Evolutionary conservation across 2,113 vertebrate genomes (phyloP).

Genomic region (Cephalopholis sonnerati): DNA sequence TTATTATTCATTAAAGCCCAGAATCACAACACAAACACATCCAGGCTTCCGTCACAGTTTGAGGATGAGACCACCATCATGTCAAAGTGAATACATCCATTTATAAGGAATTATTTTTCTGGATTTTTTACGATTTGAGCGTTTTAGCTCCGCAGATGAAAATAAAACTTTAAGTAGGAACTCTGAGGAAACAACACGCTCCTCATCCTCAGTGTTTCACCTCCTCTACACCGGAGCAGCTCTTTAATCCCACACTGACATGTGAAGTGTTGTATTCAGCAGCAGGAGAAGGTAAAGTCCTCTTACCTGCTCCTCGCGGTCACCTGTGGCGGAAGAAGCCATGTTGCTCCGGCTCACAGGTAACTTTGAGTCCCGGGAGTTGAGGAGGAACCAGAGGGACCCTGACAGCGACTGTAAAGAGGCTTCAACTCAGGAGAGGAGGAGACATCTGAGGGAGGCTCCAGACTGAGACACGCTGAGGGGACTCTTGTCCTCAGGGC

Average conservation of each 20-base stretch:
- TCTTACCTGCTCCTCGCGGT: conserved; percentile 71
- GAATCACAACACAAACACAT: not conserved
- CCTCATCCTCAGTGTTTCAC: not conserved
- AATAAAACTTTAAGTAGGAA: not conserved
- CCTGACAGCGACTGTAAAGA: not conserved
- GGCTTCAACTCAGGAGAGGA: not conserved
- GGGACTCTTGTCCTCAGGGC: not conserved
- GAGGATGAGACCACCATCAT: not conserved
- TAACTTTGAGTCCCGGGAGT: conserved; percentile 20
- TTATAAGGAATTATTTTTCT: too few relatives aligned
- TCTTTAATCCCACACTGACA: fast-evolving
- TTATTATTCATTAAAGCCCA: too few relatives aligned
- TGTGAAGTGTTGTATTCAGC: not conserved
- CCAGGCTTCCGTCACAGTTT: not conserved
- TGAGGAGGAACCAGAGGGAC: not conserved
- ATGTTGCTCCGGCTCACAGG: conserved; percentile 71
- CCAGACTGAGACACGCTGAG: not conserved
- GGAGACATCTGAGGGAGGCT: not conserved
- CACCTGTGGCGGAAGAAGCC: conserved; percentile 80
- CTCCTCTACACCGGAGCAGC: too few relatives aligned
- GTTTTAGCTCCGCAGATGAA: not conserved
- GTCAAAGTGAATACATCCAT: not conserved
- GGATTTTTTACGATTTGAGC: not conserved
- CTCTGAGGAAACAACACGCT: not conserved
- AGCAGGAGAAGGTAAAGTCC: not conserved